Percentiles rank a stretch among this genome's conserved stretches.
Conservation (phyloP, 2,797 vertebrate genomes). For the Macropus fuliginosus region DNA sequence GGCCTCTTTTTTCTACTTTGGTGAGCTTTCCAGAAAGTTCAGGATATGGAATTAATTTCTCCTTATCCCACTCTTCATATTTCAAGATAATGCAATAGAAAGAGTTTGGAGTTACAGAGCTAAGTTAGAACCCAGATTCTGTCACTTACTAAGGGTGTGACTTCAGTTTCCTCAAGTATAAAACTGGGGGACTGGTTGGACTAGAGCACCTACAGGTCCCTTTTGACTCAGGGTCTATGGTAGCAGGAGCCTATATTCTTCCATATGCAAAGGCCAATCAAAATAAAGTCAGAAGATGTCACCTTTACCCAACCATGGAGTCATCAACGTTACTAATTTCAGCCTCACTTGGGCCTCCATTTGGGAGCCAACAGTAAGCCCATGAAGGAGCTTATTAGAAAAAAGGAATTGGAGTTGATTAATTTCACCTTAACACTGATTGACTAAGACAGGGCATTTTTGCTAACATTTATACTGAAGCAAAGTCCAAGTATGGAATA, state of each 20-base stretch:
- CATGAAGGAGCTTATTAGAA: constrained; percentile 74
- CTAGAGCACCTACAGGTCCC: neutral
- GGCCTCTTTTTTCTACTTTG: neutral
- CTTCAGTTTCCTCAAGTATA: neutral
- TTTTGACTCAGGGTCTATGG: neutral
- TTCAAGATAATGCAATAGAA: neutral
- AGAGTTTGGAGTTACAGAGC: neutral
- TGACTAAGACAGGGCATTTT: constrained; percentile 81
- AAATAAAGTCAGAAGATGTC: neutral
- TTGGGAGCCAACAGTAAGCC: constrained; percentile 31
- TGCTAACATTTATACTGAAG: constrained; percentile 77
- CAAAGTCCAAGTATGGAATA: constrained; percentile 77
- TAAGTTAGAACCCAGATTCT: neutral
- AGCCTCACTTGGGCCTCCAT: neutral
- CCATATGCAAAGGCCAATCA: neutral
- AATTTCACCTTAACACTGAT: constrained; percentile 79
- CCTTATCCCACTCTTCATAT: neutral
- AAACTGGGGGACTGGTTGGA: neutral
- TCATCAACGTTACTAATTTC: constrained; percentile 33
- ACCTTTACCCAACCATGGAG: neutral
- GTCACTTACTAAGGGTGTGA: neutral
- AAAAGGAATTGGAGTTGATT: constrained; percentile 75
- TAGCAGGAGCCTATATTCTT: neutral
- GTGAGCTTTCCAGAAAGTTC: neutral
- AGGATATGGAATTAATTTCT: neutral